A percentile compares a stretch with the other conserved stretches of the same genome.
Evolutionary conservation across 2,888 invertebrate species (phyloP).

Genomic region (Nemapogon koenigi): DNA sequence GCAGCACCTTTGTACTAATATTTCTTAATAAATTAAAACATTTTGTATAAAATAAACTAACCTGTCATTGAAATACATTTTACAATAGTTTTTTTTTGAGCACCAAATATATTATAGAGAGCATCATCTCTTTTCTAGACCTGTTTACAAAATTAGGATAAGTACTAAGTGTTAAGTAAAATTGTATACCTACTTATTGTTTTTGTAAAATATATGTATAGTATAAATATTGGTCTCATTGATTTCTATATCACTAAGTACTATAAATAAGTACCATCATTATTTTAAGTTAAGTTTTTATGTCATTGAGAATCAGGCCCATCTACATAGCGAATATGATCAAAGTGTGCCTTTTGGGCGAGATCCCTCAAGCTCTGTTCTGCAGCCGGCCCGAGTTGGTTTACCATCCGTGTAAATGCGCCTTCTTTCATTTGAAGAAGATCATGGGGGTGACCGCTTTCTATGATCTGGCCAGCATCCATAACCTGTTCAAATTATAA

Average conservation of each 20-base stretch:
- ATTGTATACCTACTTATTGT: too few relatives aligned
- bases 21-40: too few relatives aligned
- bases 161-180: too few relatives aligned
- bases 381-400: constrained; percentile 64
- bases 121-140: too few relatives aligned
- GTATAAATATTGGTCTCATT: too few relatives aligned
- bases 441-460: constrained; percentile 76
- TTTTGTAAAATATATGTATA: too few relatives aligned
- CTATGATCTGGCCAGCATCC: constrained; percentile 68
- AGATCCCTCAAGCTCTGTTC: constrained; percentile 49
- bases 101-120: too few relatives aligned
- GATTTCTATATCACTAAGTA: neutral
- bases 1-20: too few relatives aligned
- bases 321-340: constrained; percentile 51
- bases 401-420: constrained; percentile 66
- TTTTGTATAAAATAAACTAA: too few relatives aligned
- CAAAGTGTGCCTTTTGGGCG: constrained; percentile 35
- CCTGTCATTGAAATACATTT: too few relatives aligned
- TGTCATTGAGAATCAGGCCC: constrained; percentile 18
- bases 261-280: neutral
- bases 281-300: neutral
- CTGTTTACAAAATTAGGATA: too few relatives aligned
- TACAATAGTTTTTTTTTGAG: too few relatives aligned
- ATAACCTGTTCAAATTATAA: constrained; percentile 40
- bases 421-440: constrained; percentile 63